phyloP scores from a whole-genome alignment of 2,888 invertebrate species.

The Opisthograptis luteolata region DNA sequence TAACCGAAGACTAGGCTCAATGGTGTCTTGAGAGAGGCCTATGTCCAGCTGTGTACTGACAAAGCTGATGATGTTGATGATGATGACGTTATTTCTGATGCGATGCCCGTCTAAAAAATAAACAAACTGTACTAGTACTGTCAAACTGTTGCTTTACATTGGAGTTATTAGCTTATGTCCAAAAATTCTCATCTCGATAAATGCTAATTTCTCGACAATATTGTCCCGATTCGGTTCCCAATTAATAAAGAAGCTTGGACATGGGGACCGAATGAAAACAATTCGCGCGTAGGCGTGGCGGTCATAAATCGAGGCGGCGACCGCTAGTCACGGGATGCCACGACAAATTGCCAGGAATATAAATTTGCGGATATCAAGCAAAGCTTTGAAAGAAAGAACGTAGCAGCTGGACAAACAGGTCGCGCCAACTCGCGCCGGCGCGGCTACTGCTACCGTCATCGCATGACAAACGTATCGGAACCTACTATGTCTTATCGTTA shows the following conservation, averaged over 20 bases:
- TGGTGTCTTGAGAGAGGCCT: too few species aligned
- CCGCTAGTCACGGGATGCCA: conserved; percentile 46
- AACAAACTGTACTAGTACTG: too few species aligned
- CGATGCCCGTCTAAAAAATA: too few species aligned
- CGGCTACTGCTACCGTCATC: conserved; percentile 11
- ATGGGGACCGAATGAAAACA: conserved; percentile 28
- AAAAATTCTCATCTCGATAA: not conserved
- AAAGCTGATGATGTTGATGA: too few species aligned
- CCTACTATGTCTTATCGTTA: too few species aligned
- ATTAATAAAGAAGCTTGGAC: conserved; percentile 21
- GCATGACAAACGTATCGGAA: conserved; percentile 69
- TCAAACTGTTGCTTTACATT: too few species aligned
- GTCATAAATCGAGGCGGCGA: conserved; percentile 51
- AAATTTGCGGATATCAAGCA: conserved; percentile 71
- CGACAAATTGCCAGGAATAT: conserved; percentile 65
- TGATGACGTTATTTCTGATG: too few species aligned
- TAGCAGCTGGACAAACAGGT: conserved; percentile 78
- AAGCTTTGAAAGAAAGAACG: conserved; percentile 75
- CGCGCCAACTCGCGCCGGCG: conserved; percentile 36
- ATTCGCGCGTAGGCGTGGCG: conserved; percentile 25
- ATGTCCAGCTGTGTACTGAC: too few species aligned
- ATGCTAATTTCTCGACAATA: conserved; percentile 3
- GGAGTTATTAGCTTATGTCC: too few species aligned
- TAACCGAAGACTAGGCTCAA: too few species aligned
- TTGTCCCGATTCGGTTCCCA: conserved; percentile 5